Base-by-base conservation (phyloP, 2,888 invertebrate genomes). In the Chorisops tibialis region DNA sequence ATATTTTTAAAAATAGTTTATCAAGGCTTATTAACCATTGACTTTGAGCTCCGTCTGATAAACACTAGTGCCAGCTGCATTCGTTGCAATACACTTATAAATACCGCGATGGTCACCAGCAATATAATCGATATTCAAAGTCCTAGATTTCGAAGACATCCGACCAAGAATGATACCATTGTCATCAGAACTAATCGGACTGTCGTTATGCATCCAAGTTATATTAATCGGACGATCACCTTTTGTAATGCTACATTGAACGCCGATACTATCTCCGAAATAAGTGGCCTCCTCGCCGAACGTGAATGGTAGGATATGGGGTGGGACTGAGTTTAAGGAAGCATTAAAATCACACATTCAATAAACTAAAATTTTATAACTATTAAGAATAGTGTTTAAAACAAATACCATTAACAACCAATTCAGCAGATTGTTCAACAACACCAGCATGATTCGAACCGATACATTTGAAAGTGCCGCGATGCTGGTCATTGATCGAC, bases 381-480 rank as follows among this genome's bases (percentile, higher is more conserved):
- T 30, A 21, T n/a, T n/a, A 35, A 37, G 21, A 43, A 39, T 16
- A 43, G 21, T 39, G n/a, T 24, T 16, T 35, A 21, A 30, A 54
- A 45, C 30, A 24, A 3, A 37, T 45, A 89, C 89, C 89, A 74
- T 89, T 89, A 49, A 90, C 88, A 68, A 82, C 79, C 69, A 91
- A 81, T 71, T 81, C 80, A 50, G 88, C 81, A 4, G 87, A 84
- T 73, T 84, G 85, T 71, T 83, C 83, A 47, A 85, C 81, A 67
- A 81, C 79, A 64, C 89, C 90, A 41, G 88, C 89, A 69, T 79
- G 79, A 76, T 89, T 90, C 54, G 79, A 79, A 12, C 85, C 89
- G 59, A 82, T 80, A 74, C 91, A 91, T 68, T 87, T 87, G 72
- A 89, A 91, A 62, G 85, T 80, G 68, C 91, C 91, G 65, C 84